Evolutionary conservation across 2,888 invertebrate genomes (phyloP), one percentile per base, ranked within the genome.

Genomic region (Allygus modestus): DNA sequence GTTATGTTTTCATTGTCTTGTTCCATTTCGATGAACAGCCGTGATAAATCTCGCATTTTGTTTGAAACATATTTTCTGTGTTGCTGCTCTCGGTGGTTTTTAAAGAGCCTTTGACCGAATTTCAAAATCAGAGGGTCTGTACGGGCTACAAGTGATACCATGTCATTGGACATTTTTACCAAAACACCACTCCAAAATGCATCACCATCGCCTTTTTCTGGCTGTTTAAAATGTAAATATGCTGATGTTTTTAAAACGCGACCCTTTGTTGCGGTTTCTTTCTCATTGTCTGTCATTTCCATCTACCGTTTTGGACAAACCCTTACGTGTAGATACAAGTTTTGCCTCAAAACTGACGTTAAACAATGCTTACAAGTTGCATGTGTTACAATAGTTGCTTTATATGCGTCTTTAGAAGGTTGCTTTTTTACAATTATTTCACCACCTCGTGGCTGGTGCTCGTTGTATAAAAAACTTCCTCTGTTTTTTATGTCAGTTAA

Each of bases 31-130:
- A 81, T 31, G 54, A 81, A 31, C n/a, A 81, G 23, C 28, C 54
- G 26, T 17, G 81, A 43, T 54, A 81, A 33, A 33, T 81, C 81
- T 20, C 81, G 46, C 54, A 81, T 81, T 81, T 51, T 81, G 51
- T 46, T 28, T 9, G 58, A 46, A 31, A 81, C 54, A 46, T 81
- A 54, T 54, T 20, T 46, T 23, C 43, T 51, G 23, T 81, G 81
- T 31, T 81, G 51, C 23, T 81, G 43, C 23, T 81, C 81, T 81
- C 54, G 26, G n/a, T 81, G 81, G 54, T 26, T 81, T 28, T 54
- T 81, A 15, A 51, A 54, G 28, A 81, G 23, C 31, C 81, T 81
- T 23, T 23, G 31, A 11, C 81, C 81, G 51, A n/a, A 81, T 54
- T 81, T 46, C 11, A 81, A 58, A 58, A 58, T 58, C 7, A 58